Percentiles rank a stretch among this genome's conserved stretches.
phyloP scores from a whole-genome alignment of 1,140 invertebrate genomes.

The Tetranychus urticae region DNA sequence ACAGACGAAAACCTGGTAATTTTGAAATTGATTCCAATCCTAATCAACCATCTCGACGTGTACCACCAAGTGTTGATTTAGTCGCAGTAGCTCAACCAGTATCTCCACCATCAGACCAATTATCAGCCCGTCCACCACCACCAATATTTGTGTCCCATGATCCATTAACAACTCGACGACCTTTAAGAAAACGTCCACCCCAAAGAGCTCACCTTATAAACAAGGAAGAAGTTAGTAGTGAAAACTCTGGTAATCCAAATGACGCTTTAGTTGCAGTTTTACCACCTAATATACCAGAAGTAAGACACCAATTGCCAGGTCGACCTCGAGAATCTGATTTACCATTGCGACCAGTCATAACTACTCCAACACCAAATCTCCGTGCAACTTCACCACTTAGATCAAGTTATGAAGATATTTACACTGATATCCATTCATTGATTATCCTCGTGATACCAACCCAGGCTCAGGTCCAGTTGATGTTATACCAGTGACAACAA shows the following conservation, averaged over 20 bases:
- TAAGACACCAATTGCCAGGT: background rate
- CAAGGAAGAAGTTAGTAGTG: background rate
- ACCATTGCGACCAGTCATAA: background rate
- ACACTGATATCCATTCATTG: background rate
- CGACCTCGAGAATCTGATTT: background rate
- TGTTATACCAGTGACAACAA: background rate
- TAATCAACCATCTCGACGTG: background rate
- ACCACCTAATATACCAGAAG: background rate
- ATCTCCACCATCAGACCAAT: background rate
- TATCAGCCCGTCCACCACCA: background rate
- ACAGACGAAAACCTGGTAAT: background rate
- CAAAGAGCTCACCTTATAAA: background rate
- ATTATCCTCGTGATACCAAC: background rate
- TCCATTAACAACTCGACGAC: background rate
- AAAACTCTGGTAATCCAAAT: background rate
- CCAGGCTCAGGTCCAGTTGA: background rate
- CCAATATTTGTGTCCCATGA: background rate
- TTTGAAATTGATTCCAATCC: too few species aligned
- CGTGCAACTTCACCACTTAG: background rate
- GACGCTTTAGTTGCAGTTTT: background rate
- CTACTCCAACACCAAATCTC: background rate
- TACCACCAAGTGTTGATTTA: background rate
- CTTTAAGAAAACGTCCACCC: background rate
- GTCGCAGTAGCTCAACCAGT: background rate
- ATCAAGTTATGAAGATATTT: background rate